Evolutionary conservation across 2,888 invertebrate genomes (phyloP), one percentile per base, ranked within the genome.

Genomic region (Pandemis heparana): DNA sequence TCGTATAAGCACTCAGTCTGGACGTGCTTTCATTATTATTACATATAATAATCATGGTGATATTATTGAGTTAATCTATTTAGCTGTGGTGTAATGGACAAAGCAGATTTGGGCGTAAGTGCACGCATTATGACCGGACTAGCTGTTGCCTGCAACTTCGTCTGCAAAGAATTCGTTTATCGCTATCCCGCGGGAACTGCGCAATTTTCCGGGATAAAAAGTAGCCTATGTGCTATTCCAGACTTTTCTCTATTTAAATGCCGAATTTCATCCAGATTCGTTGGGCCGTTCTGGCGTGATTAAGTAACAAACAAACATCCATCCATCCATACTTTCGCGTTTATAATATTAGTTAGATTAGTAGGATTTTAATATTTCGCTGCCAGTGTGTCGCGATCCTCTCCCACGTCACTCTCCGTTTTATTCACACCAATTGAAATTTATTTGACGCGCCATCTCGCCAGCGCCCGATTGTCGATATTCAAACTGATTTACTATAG

Each of bases 381-480:
- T 3, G 8, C 53, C 53, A 7, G 53, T 53, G 53, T 18, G 53
- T 18, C 8, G 2, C 53, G 3, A 53, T 18, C 8, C 18, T 3
- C 2, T 18, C 16, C 16, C 18, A 53, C 53, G 53, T 39, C 71
- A 14, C 62, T 67, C 38, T 75, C 76, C 68, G 71, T 71, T 71
- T 71, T 74, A 67, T 72, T 69, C 68, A 48, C 65, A 70, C 65
- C 75, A 75, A 78, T 77, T 75, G 77, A 70, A 76, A 78, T 79
- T 78, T 76, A 79, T 80, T 76, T 76, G 77, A 76, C 77, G 64
- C 48, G 32, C 46, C 16, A 43, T 53, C 67, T 66, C 41, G 48
- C 16, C 8, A 16, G 9, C 18, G 9, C 16, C 18, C 53, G 48
- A 48, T 38, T 39, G 64, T 64, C 38, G 48, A 48, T 43, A 14